Evolutionary conservation across 2,797 vertebrate genomes (phyloP).

Genomic region (Acipenser ruthenus): DNA sequence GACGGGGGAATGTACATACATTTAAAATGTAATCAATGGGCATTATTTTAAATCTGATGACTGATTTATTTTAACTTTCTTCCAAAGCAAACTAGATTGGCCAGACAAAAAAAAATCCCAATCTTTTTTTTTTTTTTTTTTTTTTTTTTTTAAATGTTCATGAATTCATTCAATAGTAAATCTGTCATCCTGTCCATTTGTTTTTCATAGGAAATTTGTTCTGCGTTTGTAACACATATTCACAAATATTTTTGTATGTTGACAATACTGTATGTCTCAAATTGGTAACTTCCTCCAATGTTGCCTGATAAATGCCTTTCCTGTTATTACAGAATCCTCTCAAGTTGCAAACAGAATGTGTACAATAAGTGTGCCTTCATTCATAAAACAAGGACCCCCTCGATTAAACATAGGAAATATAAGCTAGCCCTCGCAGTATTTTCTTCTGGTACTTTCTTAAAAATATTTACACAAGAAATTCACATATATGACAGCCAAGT

Average conservation of each 20-base stretch:
- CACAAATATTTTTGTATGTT: constrained; percentile 5
- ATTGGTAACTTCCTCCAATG: constrained; percentile 17
- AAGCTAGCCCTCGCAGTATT: neutral
- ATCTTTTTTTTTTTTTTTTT: too few relatives aligned
- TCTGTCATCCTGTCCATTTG: neutral
- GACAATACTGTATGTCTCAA: constrained; percentile 10
- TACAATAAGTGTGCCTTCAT: neutral
- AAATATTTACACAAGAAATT: neutral
- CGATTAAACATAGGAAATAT: neutral
- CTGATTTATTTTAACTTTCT: too few relatives aligned
- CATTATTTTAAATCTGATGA: too few relatives aligned
- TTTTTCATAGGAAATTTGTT: neutral
- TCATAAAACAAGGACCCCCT: neutral
- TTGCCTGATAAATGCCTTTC: constrained; percentile 22
- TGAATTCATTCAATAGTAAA: neutral
- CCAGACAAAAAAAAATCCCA: too few relatives aligned
- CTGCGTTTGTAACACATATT: neutral
- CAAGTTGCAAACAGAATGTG: constrained; percentile 9
- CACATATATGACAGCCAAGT: neutral
- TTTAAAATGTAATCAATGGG: too few relatives aligned
- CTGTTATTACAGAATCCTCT: constrained; percentile 18
- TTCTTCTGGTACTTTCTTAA: neutral
- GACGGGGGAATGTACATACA: too few relatives aligned
- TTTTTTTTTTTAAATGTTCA: too few relatives aligned
- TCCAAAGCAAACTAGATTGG: too few relatives aligned